These are phyloP conservation scores for Macrophya alboannulata DNA, from an alignment of 2,888 invertebrate genomes.

Conservation along the genomic window DNA sequence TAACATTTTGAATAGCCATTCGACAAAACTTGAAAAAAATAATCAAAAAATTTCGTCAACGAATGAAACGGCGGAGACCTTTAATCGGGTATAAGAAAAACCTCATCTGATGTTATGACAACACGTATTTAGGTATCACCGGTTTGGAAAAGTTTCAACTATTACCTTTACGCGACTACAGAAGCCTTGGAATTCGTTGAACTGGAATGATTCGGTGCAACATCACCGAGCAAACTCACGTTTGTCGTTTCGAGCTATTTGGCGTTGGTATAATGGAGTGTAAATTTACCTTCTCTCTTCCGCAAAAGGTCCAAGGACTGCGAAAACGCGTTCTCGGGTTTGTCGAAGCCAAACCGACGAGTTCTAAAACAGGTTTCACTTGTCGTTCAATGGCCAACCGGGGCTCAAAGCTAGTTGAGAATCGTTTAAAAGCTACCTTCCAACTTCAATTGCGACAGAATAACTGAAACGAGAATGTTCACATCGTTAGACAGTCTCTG, in stretches of 20 bases:
- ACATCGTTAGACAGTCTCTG: slow-evolving; percentile 37
- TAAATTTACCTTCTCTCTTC: slow-evolving; percentile 42
- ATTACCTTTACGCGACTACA: slow-evolving; percentile 2
- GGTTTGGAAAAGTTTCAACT: slow-evolving; percentile 8
- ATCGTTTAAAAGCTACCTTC: slow-evolving; percentile 41
- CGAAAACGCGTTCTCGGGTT: slow-evolving; percentile 45
- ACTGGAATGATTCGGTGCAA: slow-evolving; percentile 44
- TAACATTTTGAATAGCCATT: background rate
- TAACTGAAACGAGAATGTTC: slow-evolving; percentile 40
- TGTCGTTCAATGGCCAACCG: slow-evolving; percentile 21
- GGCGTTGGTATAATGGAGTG: slow-evolving; percentile 42
- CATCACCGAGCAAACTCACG: slow-evolving; percentile 6
- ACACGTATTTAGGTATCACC: background rate
- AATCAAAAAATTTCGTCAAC: background rate
- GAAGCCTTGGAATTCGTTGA: slow-evolving; percentile 13
- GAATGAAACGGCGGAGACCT: background rate
- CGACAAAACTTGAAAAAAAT: background rate
- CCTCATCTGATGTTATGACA: slow-evolving; percentile 12
- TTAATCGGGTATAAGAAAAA: background rate
- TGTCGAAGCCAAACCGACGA: slow-evolving; percentile 31
- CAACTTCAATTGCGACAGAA: slow-evolving; percentile 39
- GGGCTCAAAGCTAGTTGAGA: slow-evolving; percentile 24
- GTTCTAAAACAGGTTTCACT: slow-evolving; percentile 41
- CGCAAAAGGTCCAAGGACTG: slow-evolving; percentile 36
- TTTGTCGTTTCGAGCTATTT: slow-evolving; percentile 42